Conservation (phyloP, 2,888 invertebrate genomes). For the Myathropa florea region DNA sequence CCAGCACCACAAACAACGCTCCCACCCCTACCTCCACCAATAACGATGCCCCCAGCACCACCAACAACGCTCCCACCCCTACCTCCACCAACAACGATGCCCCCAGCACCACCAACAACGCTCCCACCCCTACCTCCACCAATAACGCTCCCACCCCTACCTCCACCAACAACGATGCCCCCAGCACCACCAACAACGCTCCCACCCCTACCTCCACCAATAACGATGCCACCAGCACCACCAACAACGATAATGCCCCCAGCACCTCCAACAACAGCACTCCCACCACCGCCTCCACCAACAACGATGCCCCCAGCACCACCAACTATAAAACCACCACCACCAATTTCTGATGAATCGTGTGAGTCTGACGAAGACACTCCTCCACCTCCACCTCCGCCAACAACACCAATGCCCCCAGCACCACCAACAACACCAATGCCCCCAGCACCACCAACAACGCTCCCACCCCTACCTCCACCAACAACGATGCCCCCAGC, state of each 20-base stretch:
- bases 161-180: neutral
- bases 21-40: slow-evolving; percentile 20
- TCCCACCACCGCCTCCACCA: neutral
- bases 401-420: neutral
- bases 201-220: neutral
- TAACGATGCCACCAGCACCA: slow-evolving; percentile 9
- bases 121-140: neutral
- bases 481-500: neutral
- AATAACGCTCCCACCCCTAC: neutral
- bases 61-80: neutral
- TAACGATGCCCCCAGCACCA: neutral
- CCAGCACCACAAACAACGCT: too few species aligned
- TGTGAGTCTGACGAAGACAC: neutral
- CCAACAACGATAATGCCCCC: neutral
- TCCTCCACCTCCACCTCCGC: neutral
- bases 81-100: slow-evolving; percentile 8
- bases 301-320: neutral
- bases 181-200: neutral
- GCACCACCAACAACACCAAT: neutral
- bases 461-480: neutral
- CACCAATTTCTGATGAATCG: neutral
- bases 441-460: neutral
- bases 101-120: neutral
- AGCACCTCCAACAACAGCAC: neutral
- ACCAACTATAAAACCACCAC: neutral